A percentile compares a stretch with the other conserved stretches of the same genome.
Conservation (phyloP, 2,797 vertebrate genomes). For the Tauraco hartlaubi region DNA sequence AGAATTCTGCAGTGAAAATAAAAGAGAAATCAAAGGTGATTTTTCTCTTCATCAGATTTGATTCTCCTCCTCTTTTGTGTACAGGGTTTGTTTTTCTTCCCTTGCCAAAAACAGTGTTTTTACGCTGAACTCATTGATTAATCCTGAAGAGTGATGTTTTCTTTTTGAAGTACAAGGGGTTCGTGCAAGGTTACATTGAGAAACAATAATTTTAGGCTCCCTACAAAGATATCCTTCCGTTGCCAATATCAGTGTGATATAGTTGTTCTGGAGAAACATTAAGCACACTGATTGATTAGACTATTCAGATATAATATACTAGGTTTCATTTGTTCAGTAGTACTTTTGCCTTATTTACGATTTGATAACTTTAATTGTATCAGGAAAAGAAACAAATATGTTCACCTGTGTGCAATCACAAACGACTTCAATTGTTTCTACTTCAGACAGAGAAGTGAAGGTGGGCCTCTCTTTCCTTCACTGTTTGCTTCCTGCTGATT, state of each 20-base stretch:
- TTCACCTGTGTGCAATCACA: neutral
- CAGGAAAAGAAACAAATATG: neutral
- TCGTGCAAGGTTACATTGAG: neutral
- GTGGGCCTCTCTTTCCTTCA: neutral
- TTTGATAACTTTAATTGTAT: neutral
- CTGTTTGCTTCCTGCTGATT: fast-evolving
- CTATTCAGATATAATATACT: neutral
- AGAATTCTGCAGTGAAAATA: neutral
- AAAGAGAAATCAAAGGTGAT: neutral
- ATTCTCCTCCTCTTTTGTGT: neutral
- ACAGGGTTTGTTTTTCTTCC: neutral
- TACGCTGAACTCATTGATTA: neutral
- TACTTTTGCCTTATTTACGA: neutral
- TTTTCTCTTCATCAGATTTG: neutral
- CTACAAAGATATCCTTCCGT: neutral
- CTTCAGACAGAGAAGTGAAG: neutral
- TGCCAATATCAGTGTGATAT: neutral
- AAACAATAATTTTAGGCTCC: neutral
- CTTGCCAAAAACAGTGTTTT: neutral
- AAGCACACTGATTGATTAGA: neutral
- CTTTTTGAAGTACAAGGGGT: neutral
- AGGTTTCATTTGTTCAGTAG: neutral
- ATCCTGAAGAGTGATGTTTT: neutral
- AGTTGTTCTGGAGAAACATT: neutral
- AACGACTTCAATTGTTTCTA: neutral